phyloP scores from a whole-genome alignment of 2,797 vertebrate genomes.

The Tokudaia muenninki region DNA sequence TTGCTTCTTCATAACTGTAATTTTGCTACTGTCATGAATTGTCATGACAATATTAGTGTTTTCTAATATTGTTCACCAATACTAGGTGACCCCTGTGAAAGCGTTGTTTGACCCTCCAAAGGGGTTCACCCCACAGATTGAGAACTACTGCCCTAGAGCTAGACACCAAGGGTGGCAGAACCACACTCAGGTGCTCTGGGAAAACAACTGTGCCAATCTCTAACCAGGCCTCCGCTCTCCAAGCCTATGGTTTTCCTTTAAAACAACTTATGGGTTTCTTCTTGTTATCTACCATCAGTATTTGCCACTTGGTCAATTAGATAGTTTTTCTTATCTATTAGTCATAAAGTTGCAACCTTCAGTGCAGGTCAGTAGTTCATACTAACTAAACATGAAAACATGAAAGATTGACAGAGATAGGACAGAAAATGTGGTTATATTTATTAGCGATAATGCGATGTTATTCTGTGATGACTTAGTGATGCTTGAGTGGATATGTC shows the following conservation, averaged over 20 bases:
- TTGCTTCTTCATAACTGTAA: background rate
- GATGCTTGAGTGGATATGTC: background rate
- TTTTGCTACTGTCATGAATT: background rate
- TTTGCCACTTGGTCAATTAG: background rate
- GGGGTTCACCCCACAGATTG: no score
- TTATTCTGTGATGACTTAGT: background rate
- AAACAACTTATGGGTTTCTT: background rate
- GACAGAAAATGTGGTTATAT: background rate
- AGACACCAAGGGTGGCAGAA: background rate
- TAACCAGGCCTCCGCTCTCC: background rate
- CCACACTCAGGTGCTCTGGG: background rate
- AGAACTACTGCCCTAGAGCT: background rate
- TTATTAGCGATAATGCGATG: background rate
- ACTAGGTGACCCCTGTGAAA: background rate
- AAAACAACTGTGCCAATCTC: no score
- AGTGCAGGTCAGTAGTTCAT: background rate
- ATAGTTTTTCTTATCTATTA: constrained; percentile 9
- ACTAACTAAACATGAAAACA: background rate
- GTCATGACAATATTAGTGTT: background rate
- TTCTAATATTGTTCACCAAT: no score
- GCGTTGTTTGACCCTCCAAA: background rate
- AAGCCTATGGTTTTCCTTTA: background rate
- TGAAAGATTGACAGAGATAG: background rate
- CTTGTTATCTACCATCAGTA: background rate
- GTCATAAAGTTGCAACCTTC: background rate